Percentiles rank a stretch among this genome's conserved stretches.
Evolutionary conservation across 1,140 invertebrate genomes (phyloP).

Genomic region (Acromyrmex heyeri): DNA sequence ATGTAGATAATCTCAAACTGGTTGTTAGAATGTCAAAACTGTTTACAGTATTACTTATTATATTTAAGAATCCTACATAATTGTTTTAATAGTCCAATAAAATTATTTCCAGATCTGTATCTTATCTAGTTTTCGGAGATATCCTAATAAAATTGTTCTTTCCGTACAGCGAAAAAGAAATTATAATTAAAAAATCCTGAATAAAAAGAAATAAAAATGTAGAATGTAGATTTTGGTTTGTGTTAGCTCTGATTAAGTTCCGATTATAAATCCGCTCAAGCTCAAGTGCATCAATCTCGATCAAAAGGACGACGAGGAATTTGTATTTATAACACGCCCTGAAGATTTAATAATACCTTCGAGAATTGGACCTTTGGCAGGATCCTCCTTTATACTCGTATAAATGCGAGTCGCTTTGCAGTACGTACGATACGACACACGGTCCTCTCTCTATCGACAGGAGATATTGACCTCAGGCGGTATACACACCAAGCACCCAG

Average conservation of each 20-base stretch:
- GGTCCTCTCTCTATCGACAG: conserved; percentile 64
- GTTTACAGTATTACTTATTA: too few species aligned
- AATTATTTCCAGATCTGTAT: too few species aligned
- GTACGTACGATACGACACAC: conserved; percentile 10
- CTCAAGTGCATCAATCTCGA: conserved; percentile 7
- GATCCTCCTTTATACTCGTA: conserved; percentile 55
- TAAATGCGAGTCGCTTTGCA: conserved; percentile 41
- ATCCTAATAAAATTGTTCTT: too few species aligned
- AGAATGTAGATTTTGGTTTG: not conserved
- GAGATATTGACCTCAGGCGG: conserved; percentile 74
- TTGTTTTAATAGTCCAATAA: too few species aligned
- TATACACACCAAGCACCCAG: conserved; percentile 26
- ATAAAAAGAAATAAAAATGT: not conserved
- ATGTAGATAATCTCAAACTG: too few species aligned
- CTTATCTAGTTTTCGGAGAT: too few species aligned
- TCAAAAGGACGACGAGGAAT: not conserved
- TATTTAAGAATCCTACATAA: too few species aligned
- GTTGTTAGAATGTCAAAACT: too few species aligned
- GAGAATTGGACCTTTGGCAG: conserved; percentile 53
- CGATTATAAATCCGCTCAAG: not conserved
- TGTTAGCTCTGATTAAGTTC: not conserved
- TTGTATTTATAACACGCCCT: conserved; percentile 26
- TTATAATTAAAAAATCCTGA: not conserved
- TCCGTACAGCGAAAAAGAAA: too few species aligned
- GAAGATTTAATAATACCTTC: conserved; percentile 58